Base-by-base conservation (phyloP, 1,140 invertebrate species). In the Sinonovacula constricta region DNA sequence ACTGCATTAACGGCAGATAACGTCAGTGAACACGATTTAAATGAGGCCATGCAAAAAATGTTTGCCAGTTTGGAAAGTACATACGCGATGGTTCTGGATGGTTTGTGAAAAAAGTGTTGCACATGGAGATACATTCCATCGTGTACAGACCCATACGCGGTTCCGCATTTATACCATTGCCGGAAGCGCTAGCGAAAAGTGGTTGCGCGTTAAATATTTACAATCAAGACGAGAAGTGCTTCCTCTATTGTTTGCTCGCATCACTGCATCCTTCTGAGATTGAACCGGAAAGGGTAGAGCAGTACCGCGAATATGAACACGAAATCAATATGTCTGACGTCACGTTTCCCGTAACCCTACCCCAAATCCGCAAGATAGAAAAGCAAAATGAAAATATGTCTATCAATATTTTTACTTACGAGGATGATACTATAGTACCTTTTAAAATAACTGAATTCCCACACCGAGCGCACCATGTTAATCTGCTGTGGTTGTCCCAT, bases 361-460 rank as follows among this genome's bases (percentile, higher is more conserved):
- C 45, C 5, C 63, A 66, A 51, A 49, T 66, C 3, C 36, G 63
- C 10, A 66, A 66, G 24, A 24, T 66, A 45, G 66, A 68, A 68
- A 26, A 28, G 14, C 57, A 60, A 60, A 68, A 68, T 14, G 10
- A 68, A 31, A 18, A 54, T 54, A 54, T 68, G 3, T 68, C 49
- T 15, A 54, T 68, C 51, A 68, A 68, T 31, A 30, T 68, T 7
- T 66, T 66, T 28, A 28, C 63, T 15, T 66, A 51, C 15, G 63
- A 66, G 12, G 63, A 66, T 30, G 63, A 14, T 3, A 49, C 36
- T 1, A 66, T 66, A 4, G 36, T 66, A 4, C 63, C 63, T 7
- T 51, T 66, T 49, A 66, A 24, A 66, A 66, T 66, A 14, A 66
- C 63, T 28, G 36, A 66, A 51, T 2, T 24, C 15, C 34, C 12